Percentiles rank a stretch among this genome's conserved stretches.
Evolutionary conservation across 2,888 invertebrate species (phyloP).

Genomic region (Tetragnatha montana): DNA sequence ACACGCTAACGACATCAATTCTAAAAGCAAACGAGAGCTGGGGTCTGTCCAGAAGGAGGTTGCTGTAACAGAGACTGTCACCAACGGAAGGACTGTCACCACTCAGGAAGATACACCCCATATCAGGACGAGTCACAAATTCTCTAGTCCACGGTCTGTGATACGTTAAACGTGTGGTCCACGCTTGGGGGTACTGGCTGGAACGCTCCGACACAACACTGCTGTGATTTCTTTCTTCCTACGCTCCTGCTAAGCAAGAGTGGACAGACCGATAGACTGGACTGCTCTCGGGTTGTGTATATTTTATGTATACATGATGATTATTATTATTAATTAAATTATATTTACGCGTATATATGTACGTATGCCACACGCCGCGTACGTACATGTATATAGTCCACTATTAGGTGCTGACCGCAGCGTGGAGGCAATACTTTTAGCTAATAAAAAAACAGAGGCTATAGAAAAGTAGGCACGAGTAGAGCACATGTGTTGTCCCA

Average conservation of each 20-base stretch:
- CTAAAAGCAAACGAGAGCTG: conserved; percentile 60
- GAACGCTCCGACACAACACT: conserved; percentile 28
- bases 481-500: conserved; percentile 71
- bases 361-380: conserved; percentile 38
- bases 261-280: conserved; percentile 58
- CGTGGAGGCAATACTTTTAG: conserved; percentile 71
- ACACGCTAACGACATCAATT: conserved; percentile 22
- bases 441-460: conserved; percentile 66
- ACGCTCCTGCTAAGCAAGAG: conserved; percentile 69
- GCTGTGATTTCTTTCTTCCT: conserved; percentile 68
- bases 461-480: conserved; percentile 69
- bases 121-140: conserved; percentile 71
- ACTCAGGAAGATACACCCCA: conserved; percentile 71
- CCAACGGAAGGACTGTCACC: conserved; percentile 43
- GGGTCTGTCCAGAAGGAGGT: conserved; percentile 39
- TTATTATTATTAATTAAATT: conserved; percentile 20
- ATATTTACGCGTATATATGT: conserved; percentile 62
- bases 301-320: conserved; percentile 58
- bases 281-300: conserved; percentile 63
- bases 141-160: conserved; percentile 71
- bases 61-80: conserved; percentile 21
- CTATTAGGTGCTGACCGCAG: conserved; percentile 71
- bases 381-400: conserved; percentile 66
- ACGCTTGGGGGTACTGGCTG: conserved; percentile 60
- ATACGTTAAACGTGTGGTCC: conserved; percentile 66